Conservation (phyloP, 2,888 invertebrate species). For the Teinopalpus imperialis region DNA sequence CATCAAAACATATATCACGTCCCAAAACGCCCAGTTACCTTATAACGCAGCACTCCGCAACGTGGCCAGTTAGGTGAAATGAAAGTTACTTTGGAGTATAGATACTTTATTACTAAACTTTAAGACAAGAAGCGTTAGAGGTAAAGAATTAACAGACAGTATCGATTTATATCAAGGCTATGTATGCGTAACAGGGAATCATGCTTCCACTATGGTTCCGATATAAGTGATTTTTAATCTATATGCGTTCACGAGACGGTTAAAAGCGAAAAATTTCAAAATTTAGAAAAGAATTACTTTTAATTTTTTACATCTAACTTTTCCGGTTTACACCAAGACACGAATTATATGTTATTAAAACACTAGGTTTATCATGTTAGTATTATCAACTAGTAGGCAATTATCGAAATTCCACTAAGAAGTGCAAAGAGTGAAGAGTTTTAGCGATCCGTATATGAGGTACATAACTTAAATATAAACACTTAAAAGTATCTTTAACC, state of each 20-base stretch:
- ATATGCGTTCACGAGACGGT: conserved; percentile 62
- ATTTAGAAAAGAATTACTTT: conserved; percentile 45
- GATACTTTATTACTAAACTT: conserved; percentile 79
- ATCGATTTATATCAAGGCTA: background rate
- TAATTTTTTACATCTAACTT: conserved; percentile 48
- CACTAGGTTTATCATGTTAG: conserved; percentile 55
- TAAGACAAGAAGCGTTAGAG: conserved; percentile 70
- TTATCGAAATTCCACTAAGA: conserved; percentile 60
- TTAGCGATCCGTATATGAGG: conserved; percentile 50
- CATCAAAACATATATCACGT: conserved; percentile 53
- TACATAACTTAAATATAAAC: conserved; percentile 47
- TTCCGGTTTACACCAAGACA: conserved; percentile 66
- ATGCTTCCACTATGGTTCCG: conserved; percentile 55
- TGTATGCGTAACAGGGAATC: conserved; percentile 41
- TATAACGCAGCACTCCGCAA: conserved; percentile 68
- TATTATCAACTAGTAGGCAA: conserved; percentile 66
- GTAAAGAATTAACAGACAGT: conserved; percentile 40
- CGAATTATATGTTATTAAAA: conserved; percentile 49
- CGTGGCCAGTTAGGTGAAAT: conserved; percentile 75
- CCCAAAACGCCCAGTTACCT: conserved; percentile 64
- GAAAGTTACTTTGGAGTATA: conserved; percentile 80
- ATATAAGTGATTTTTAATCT: conserved; percentile 46
- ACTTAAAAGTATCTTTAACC: conserved; percentile 46
- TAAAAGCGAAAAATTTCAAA: conserved; percentile 56
- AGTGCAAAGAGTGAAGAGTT: conserved; percentile 63